These are phyloP conservation scores for Automeris io DNA, from an alignment of 2,888 invertebrate species.

Conservation along the genomic window DNA sequence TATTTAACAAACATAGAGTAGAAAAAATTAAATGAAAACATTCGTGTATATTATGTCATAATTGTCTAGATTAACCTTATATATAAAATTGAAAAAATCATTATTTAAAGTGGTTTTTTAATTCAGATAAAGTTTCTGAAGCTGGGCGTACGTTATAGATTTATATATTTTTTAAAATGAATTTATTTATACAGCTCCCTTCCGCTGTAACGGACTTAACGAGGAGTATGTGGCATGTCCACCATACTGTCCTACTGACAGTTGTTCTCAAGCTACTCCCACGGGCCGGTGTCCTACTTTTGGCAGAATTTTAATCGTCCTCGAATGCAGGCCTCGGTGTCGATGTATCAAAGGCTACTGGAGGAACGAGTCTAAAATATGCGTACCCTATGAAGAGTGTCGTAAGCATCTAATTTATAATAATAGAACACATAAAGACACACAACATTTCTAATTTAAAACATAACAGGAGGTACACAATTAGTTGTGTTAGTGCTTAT, in stretches of 20 bases:
- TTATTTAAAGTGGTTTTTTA: no score
- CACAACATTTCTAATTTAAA: no score
- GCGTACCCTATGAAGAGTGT: slow-evolving; percentile 37
- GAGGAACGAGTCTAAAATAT: slow-evolving; percentile 26
- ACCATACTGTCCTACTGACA: slow-evolving; percentile 31
- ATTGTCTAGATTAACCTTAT: no score
- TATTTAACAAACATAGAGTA: no score
- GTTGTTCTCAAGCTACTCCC: slow-evolving; percentile 29
- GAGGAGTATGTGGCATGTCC: slow-evolving; percentile 36
- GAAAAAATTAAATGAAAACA: no score
- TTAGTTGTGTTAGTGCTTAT: no score
- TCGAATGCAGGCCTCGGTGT: slow-evolving; percentile 32
- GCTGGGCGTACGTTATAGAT: no score
- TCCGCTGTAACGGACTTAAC: slow-evolving; percentile 25
- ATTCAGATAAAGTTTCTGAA: no score
- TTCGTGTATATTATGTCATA: no score
- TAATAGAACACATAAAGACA: no score
- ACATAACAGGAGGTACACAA: no score
- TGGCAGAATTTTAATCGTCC: slow-evolving; percentile 22
- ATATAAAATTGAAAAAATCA: no score
- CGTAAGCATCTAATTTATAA: slow-evolving; percentile 21
- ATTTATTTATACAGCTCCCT: slow-evolving; percentile 25
- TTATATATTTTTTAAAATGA: not conserved
- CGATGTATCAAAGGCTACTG: slow-evolving; percentile 32
- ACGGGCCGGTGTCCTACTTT: slow-evolving; percentile 26